Evolutionary conservation across 2,888 invertebrate species (phyloP).

Genomic region (Carterocephalus palaemon): DNA sequence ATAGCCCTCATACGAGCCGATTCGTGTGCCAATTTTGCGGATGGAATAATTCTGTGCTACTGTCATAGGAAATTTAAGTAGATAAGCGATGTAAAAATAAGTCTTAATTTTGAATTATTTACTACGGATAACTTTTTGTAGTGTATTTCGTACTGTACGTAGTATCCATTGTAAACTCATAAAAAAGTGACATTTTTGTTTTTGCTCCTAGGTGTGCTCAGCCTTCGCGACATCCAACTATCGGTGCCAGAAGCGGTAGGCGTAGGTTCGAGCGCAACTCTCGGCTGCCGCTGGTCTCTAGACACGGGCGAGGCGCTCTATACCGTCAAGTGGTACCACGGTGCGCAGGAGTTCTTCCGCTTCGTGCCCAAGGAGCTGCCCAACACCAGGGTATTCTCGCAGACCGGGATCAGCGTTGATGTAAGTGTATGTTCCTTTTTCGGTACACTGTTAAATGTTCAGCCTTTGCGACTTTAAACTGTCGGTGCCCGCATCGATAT

Average conservation of each 20-base stretch:
- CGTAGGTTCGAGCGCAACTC: slow-evolving; percentile 83
- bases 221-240: slow-evolving; percentile 83
- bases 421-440: slow-evolving; percentile 80
- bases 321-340: slow-evolving; percentile 91
- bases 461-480: too few relatives aligned
- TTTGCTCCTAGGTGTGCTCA: slow-evolving; percentile 67
- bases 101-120: too few relatives aligned
- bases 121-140: too few relatives aligned
- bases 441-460: too few relatives aligned
- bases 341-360: slow-evolving; percentile 86
- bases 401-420: slow-evolving; percentile 83
- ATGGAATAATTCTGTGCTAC: slow-evolving; percentile 11
- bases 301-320: slow-evolving; percentile 84
- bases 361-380: slow-evolving; percentile 89
- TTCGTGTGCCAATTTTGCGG: slow-evolving; percentile 16
- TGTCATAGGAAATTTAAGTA: too few relatives aligned
- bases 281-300: slow-evolving; percentile 86
- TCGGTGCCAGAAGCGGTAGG: slow-evolving; percentile 85
- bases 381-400: slow-evolving; percentile 85
- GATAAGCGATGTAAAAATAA: too few relatives aligned
- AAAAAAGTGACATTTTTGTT: slow-evolving; percentile 8
- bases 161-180: background rate
- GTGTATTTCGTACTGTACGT: too few relatives aligned
- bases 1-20: slow-evolving; percentile 15
- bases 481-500: too few relatives aligned